Evolutionary conservation across 2,797 vertebrate genomes (phyloP).

Genomic region (Falco cherrug): DNA sequence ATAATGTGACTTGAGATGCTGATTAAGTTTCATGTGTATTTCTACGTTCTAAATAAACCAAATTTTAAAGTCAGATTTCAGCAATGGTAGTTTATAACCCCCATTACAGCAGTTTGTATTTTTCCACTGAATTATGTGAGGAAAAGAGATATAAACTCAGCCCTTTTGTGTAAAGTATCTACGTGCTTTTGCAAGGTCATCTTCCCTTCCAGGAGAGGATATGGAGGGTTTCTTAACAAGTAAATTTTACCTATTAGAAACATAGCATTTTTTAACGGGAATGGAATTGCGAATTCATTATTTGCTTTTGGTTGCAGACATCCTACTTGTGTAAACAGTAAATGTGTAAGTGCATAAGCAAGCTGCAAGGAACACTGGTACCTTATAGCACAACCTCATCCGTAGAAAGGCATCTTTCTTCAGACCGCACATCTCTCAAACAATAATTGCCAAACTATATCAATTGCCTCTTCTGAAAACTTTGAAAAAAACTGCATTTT

Average conservation of each 20-base stretch:
- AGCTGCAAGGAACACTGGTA: background rate
- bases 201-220: constrained; percentile 34
- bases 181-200: constrained; percentile 18
- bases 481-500: background rate
- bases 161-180: constrained; percentile 1
- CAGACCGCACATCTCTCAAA: background rate
- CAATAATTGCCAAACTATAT: background rate
- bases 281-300: background rate
- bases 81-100: constrained; percentile 69
- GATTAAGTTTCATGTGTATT: constrained; percentile 74
- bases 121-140: constrained; percentile 74
- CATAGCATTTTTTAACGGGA: background rate
- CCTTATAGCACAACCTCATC: background rate
- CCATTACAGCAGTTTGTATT: constrained; percentile 72
- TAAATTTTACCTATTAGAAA: constrained; percentile 10
- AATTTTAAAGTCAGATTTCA: constrained; percentile 79
- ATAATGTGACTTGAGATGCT: constrained; percentile 69
- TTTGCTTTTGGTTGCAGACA: background rate
- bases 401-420: background rate
- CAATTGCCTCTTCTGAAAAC: background rate
- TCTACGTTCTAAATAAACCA: constrained; percentile 72
- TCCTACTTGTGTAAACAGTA: background rate
- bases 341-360: background rate
- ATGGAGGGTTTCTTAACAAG: background rate
- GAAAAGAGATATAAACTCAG: constrained; percentile 41